Evolutionary conservation across 2,888 invertebrate genomes (phyloP), one percentile per base, ranked within the genome.

Genomic region (Xanthostigma xanthostigma): DNA sequence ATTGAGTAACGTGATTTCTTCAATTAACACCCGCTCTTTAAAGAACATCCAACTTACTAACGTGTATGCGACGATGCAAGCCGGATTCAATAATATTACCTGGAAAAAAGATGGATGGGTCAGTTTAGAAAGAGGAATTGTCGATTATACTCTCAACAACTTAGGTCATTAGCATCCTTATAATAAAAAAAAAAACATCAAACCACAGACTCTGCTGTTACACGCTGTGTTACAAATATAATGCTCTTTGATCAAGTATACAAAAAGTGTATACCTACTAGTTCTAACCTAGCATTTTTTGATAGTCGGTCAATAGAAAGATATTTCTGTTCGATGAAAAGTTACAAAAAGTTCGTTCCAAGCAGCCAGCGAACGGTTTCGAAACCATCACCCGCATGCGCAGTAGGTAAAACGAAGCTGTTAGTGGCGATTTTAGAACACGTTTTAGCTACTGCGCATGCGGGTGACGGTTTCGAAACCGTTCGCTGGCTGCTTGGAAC

Each of bases 41-140:
- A 98, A 97, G 70, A 98, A 98, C 48, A 74, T 73, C 93, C 95
- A 97, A 14, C 92, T 87, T 0, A 84, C 86, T 5, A 84, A 52
- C 0, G 84, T 69, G 66, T 96, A 98, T 2, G 80, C 75, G 2
- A 91, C 57, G 2, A 83, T 61, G 63, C 96, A 97, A 5, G 96
- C 38, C 0, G 96, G 96, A 70, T 98, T 98, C 50, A 88, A 71
- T 1, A 97, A 72, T 48, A 91, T 76, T 33, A 92, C 64, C 89
- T 90, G 70, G 5, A 72, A 73, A 52, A 52, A 53, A 51, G 51
- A 43, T 4, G 4, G 17, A 17, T 17, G 2, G 17, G 4, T 17
- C 4, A 17, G 3, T 17, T 17, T 17, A 3, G 17, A 17, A 46
- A 50, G 45, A 35, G 12, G 39, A 12, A 35, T 6, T 34, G 39